Conservation (phyloP, 2,888 invertebrate genomes). For the Papilio demoleus region DNA sequence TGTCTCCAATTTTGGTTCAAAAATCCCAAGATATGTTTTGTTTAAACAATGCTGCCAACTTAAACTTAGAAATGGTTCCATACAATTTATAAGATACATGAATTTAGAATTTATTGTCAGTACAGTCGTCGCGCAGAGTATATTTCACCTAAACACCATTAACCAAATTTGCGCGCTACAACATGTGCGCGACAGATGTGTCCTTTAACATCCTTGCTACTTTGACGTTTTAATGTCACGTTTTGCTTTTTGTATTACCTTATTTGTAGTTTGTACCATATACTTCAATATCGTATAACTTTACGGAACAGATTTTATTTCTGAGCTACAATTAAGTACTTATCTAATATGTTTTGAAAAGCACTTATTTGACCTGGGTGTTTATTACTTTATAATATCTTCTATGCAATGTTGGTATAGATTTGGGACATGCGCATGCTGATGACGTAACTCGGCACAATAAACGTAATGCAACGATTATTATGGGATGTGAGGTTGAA, state of each 20-base stretch:
- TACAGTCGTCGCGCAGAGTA: not conserved
- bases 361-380: not conserved
- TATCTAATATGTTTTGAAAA: not conserved
- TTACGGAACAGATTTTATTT: too few relatives aligned
- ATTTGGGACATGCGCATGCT: not conserved
- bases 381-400: not conserved
- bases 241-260: not conserved
- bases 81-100: too few relatives aligned
- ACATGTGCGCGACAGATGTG: constrained; percentile 60
- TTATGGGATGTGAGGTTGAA: constrained; percentile 42
- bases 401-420: not conserved
- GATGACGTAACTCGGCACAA: constrained; percentile 43
- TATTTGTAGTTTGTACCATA: not conserved
- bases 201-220: constrained; percentile 47
- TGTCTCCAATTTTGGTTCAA: too few relatives aligned
- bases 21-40: too few relatives aligned
- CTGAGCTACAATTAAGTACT: not conserved
- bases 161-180: constrained; percentile 43
- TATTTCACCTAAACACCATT: not conserved
- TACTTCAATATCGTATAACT: too few relatives aligned
- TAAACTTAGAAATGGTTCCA: too few relatives aligned
- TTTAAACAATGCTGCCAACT: too few relatives aligned
- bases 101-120: not conserved
- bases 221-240: not conserved
- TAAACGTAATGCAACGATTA: constrained; percentile 48